These are phyloP conservation scores for Microctenopoma lineatum DNA, from an alignment of 2,797 vertebrate genomes.

Conservation along the genomic window DNA sequence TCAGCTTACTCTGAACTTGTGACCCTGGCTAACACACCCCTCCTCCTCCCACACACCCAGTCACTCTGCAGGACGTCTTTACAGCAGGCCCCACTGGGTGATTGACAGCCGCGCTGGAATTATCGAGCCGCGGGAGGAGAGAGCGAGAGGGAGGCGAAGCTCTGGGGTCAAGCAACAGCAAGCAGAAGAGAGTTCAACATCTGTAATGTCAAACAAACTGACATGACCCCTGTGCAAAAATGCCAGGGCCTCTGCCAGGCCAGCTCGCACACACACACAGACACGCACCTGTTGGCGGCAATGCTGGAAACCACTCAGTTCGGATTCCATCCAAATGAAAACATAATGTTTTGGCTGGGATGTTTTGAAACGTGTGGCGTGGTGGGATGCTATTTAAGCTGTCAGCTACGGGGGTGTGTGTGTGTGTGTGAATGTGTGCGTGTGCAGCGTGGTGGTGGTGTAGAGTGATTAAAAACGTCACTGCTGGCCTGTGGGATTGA, in stretches of 20 bases:
- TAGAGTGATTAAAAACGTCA: conserved; percentile 74
- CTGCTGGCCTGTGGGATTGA: conserved; percentile 73
- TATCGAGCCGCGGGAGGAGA: conserved; percentile 37
- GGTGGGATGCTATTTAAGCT: conserved; percentile 63
- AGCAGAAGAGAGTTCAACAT: conserved; percentile 63
- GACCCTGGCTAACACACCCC: conserved; percentile 59
- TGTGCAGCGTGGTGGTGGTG: conserved; percentile 27
- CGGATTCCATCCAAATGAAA: conserved; percentile 41
- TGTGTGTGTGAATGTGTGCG: conserved; percentile 20
- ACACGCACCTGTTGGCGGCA: conserved; percentile 46
- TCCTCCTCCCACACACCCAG: conserved; percentile 8
- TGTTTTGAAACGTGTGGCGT: conserved; percentile 52
- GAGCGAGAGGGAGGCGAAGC: conserved; percentile 29
- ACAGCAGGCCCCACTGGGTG: conserved; percentile 61
- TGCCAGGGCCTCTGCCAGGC: conserved; percentile 34
- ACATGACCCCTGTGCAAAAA: conserved; percentile 48
- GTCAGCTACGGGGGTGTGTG: conserved; percentile 55
- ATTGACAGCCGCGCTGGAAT: conserved; percentile 66
- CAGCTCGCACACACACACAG: not conserved
- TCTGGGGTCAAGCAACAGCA: conserved; percentile 63
- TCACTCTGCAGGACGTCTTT: conserved; percentile 58
- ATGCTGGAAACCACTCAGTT: conserved; percentile 36
- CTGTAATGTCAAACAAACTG: conserved; percentile 62
- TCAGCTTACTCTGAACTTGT: conserved; percentile 78
- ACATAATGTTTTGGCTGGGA: conserved; percentile 44